A percentile compares a stretch with the other conserved stretches of the same genome.
These are phyloP conservation scores for Brachycybe producta DNA, from an alignment of 2,888 invertebrate species.

Conservation along the genomic window DNA sequence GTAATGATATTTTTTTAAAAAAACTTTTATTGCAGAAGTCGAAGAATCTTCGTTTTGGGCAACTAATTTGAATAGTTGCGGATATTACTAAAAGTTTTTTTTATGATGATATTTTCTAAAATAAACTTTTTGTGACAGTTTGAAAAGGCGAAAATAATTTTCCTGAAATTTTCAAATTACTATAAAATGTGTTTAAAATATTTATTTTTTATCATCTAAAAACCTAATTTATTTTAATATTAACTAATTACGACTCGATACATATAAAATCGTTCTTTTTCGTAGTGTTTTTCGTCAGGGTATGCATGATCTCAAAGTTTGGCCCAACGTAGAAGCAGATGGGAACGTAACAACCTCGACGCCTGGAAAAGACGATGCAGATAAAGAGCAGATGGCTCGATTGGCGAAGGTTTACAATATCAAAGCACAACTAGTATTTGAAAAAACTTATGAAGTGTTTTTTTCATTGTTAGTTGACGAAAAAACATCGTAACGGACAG, in stretches of 20 bases:
- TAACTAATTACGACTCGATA: no score
- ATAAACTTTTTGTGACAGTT: no score
- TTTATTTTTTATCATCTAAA: no score
- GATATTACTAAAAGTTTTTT: no score
- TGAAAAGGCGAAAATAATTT: no score
- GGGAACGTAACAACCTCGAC: slow-evolving; percentile 57
- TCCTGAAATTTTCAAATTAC: background rate
- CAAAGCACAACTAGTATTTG: background rate
- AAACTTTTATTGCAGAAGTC: no score
- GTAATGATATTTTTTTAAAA: no score
- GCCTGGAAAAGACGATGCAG: slow-evolving; percentile 63
- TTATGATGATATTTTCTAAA: no score
- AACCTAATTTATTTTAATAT: no score
- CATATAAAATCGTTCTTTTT: slow-evolving; percentile 4
- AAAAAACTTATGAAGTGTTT: background rate
- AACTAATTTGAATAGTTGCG: no score
- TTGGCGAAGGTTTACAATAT: slow-evolving; percentile 50
- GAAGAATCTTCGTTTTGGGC: no score
- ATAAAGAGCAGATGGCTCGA: slow-evolving; percentile 74
- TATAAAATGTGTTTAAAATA: no score
- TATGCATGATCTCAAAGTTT: slow-evolving; percentile 79
- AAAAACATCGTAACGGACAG: slow-evolving; percentile 87
- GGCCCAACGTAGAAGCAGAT: slow-evolving; percentile 71
- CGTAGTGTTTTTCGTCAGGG: slow-evolving; percentile 40
- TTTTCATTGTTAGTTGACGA: slow-evolving; percentile 50